Conservation (phyloP, 2,113 vertebrate genomes). For the Diphyllodes magnificus region DNA sequence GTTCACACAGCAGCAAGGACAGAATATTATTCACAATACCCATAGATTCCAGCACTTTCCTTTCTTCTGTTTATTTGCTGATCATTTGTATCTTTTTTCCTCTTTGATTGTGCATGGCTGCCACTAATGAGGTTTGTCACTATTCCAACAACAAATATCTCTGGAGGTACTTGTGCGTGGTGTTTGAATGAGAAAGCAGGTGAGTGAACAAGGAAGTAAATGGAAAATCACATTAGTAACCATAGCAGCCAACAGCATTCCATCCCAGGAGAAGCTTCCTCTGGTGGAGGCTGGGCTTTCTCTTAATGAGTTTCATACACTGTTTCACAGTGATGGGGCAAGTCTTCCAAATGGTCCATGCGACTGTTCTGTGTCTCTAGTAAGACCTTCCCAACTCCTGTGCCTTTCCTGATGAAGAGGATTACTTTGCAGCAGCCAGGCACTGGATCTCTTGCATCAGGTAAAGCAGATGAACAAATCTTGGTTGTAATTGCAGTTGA, state of each 20-base stretch:
- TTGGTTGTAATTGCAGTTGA: not conserved
- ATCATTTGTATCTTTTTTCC: not conserved
- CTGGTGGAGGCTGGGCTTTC: not conserved
- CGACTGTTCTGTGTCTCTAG: not conserved
- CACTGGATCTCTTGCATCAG: not conserved
- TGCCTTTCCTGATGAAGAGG: not conserved
- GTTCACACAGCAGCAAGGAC: not conserved
- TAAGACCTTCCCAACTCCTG: not conserved
- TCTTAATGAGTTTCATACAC: not conserved
- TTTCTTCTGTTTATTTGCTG: not conserved
- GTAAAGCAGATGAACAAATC: not conserved
- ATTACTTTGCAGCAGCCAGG: not conserved
- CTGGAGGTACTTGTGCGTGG: not conserved
- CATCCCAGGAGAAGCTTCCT: not conserved
- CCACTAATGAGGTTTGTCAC: not conserved
- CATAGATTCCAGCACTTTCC: not conserved
- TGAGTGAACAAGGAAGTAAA: not conserved
- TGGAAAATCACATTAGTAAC: slow-evolving; percentile 33
- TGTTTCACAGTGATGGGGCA: not conserved
- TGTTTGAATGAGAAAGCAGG: slow-evolving; percentile 28
- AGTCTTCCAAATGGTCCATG: not conserved
- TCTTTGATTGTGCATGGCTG: not conserved
- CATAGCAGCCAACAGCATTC: slow-evolving; percentile 39
- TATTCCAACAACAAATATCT: not conserved
- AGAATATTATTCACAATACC: not conserved